Percentiles rank a stretch among this genome's conserved stretches.
Conservation (phyloP, 2,797 vertebrate genomes). For the Varecia variegata region DNA sequence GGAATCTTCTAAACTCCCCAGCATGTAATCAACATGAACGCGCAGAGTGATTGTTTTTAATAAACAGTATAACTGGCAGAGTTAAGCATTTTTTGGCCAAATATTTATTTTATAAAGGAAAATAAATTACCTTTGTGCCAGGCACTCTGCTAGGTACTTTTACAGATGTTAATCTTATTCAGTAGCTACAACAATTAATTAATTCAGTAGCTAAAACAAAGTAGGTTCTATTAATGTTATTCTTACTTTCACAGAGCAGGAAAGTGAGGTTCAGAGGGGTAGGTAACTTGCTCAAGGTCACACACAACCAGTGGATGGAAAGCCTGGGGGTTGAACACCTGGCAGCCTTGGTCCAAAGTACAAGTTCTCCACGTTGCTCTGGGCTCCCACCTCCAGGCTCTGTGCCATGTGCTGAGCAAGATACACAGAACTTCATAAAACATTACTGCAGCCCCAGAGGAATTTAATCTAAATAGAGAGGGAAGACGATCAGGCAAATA, state of each 20-base stretch:
- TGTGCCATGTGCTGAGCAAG: neutral
- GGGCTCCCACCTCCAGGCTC: neutral
- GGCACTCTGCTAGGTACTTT: neutral
- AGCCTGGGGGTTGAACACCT: neutral
- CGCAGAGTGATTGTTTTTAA: neutral
- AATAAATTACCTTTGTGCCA: neutral
- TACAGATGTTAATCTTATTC: neutral
- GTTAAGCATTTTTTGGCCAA: neutral
- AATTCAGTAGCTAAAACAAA: neutral
- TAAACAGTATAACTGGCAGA: neutral
- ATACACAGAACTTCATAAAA: neutral
- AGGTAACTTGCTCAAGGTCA: neutral
- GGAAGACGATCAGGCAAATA: neutral
- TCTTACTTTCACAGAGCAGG: neutral
- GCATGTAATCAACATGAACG: neutral
- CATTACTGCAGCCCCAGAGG: neutral
- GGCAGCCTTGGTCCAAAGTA: neutral
- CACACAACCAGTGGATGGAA: neutral
- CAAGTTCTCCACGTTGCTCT: neutral
- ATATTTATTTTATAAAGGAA: slow-evolving; percentile 24
- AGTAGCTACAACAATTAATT: neutral
- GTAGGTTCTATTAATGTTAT: neutral
- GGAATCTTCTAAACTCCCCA: neutral
- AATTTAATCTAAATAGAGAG: neutral
- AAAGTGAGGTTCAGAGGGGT: neutral